phyloP scores from a whole-genome alignment of 2,113 vertebrate species.

The Acrocephalus kingi region DNA sequence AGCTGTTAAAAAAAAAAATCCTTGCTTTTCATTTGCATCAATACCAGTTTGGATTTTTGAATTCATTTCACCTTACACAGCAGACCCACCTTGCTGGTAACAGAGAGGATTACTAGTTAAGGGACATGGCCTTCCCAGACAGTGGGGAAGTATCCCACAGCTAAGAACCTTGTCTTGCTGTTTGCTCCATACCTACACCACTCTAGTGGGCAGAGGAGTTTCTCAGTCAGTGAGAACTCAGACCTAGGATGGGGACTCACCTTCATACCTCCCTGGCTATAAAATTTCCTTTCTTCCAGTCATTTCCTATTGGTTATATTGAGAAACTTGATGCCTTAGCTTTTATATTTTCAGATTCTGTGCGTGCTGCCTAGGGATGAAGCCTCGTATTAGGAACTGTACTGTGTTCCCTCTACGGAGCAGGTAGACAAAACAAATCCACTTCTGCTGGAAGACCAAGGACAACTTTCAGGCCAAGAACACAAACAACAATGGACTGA shows the following conservation, averaged over 20 bases:
- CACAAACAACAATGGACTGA: too few species aligned
- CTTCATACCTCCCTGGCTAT: background rate
- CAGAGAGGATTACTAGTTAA: background rate
- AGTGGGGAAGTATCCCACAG: background rate
- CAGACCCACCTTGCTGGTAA: background rate
- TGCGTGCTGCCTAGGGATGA: too few species aligned
- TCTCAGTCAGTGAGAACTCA: background rate
- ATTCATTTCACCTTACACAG: background rate
- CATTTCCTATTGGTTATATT: fast-evolving
- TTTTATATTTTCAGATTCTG: too few species aligned
- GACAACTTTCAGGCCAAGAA: too few species aligned
- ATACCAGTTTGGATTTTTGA: background rate
- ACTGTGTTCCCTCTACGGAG: too few species aligned
- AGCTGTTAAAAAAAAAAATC: background rate
- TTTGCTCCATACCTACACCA: background rate
- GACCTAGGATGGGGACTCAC: background rate
- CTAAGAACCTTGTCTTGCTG: background rate
- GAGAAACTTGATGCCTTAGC: background rate
- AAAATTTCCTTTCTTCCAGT: background rate
- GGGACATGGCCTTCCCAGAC: background rate
- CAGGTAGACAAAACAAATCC: too few species aligned
- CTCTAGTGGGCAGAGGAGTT: background rate
- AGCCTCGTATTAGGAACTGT: too few species aligned
- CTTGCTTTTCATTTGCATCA: background rate
- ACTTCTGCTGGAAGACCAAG: too few species aligned